Conservation (phyloP, 2,888 invertebrate species). For the Cheilosia urbana region DNA sequence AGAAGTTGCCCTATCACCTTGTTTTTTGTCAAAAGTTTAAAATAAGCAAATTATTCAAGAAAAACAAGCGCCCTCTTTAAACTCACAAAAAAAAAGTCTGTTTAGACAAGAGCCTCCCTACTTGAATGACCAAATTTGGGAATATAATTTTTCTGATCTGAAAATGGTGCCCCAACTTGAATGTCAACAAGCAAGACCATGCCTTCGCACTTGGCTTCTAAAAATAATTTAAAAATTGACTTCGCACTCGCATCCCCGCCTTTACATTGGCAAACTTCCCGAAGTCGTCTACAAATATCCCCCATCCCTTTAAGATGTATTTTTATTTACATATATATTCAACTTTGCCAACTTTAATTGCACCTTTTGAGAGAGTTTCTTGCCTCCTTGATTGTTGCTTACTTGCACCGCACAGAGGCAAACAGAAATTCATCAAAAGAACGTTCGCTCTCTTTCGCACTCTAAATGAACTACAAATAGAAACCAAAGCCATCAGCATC, state of each 20-base stretch:
- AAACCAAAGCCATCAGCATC: constrained; percentile 46
- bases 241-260: not conserved
- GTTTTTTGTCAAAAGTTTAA: too few species aligned
- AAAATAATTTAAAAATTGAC: too few species aligned
- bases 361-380: constrained; percentile 67
- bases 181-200: not conserved
- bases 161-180: too few species aligned
- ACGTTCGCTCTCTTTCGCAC: constrained; percentile 16
- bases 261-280: constrained; percentile 12
- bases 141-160: too few species aligned
- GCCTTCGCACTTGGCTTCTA: too few species aligned
- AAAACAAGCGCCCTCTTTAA: too few species aligned
- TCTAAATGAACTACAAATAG: constrained; percentile 70
- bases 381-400: constrained; percentile 66
- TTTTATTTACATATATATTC: not conserved
- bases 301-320: too few species aligned
- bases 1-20: too few species aligned
- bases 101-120: too few species aligned
- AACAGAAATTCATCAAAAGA: constrained; percentile 35
- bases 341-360: constrained; percentile 63
- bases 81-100: too few species aligned
- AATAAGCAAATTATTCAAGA: too few species aligned
- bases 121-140: too few species aligned
- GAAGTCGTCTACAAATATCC: not conserved
- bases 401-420: constrained; percentile 53